These are phyloP conservation scores for Semicossyphus pulcher DNA, from an alignment of 2,113 vertebrate species.

Conservation along the genomic window DNA sequence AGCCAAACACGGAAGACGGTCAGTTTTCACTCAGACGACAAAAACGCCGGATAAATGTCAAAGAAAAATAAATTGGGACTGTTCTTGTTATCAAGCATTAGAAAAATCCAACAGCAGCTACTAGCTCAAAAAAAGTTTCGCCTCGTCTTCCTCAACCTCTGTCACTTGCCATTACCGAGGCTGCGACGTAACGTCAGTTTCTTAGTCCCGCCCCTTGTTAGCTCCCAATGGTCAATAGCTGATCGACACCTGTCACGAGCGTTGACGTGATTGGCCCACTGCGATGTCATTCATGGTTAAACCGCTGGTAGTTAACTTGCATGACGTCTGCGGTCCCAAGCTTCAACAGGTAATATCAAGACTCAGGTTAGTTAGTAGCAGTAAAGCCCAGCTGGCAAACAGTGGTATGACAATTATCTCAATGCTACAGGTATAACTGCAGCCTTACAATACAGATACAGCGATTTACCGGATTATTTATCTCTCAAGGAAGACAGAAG, in stretches of 20 bases:
- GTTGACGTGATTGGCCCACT: constrained; percentile 53
- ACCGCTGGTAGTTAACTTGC: background rate
- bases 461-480: too few relatives aligned
- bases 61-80: fast-evolving
- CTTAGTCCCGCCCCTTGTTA: constrained; percentile 32
- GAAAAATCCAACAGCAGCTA: background rate
- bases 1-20: background rate
- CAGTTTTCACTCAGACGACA: background rate
- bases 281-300: constrained; percentile 20
- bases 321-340: constrained; percentile 49
- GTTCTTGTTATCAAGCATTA: background rate
- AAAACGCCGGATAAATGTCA: background rate
- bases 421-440: background rate
- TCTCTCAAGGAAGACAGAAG: too few relatives aligned
- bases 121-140: constrained; percentile 55
- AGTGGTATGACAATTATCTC: background rate
- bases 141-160: constrained; percentile 60
- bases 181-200: constrained; percentile 53
- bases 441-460: background rate
- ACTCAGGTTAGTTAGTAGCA: background rate
- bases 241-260: constrained; percentile 57
- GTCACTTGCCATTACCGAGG: constrained; percentile 60
- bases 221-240: constrained; percentile 48
- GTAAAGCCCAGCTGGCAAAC: background rate
- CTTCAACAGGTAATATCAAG: constrained; percentile 62